phyloP scores from a whole-genome alignment of 1,140 invertebrate genomes.

The Dinothrombium tinctorium region DNA sequence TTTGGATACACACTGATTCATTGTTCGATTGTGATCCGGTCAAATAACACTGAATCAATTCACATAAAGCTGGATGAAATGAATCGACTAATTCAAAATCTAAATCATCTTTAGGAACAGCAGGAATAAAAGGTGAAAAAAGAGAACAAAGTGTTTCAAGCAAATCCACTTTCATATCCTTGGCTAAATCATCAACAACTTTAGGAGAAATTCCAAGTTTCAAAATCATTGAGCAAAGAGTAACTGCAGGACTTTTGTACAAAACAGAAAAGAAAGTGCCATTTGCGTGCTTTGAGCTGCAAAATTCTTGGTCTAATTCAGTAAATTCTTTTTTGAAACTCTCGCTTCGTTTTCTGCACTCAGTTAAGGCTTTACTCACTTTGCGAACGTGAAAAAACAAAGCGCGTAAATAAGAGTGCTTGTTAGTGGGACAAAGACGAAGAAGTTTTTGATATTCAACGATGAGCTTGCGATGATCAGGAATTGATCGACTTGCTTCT shows the following conservation, averaged over 20 bases:
- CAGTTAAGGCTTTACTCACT: slow-evolving; percentile 9
- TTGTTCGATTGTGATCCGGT: background rate
- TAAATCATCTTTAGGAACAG: background rate
- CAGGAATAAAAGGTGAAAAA: slow-evolving; percentile 6
- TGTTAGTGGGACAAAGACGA: slow-evolving; percentile 3
- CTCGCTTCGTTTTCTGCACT: slow-evolving; percentile 9
- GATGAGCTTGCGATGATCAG: background rate
- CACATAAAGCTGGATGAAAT: slow-evolving; percentile 5
- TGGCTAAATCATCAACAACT: slow-evolving; percentile 10
- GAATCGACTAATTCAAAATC: slow-evolving; percentile 6
- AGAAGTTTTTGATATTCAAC: slow-evolving; percentile 7
- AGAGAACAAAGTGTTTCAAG: slow-evolving; percentile 8
- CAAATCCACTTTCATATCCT: slow-evolving; percentile 11
- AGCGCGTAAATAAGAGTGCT: slow-evolving; percentile 10
- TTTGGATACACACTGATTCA: slow-evolving; percentile 1
- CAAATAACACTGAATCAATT: slow-evolving; percentile 8
- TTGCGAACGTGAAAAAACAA: slow-evolving; percentile 8
- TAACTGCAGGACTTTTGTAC: slow-evolving; percentile 10
- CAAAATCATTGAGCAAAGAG: slow-evolving; percentile 9
- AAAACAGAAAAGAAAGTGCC: slow-evolving; percentile 10
- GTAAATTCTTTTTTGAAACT: background rate
- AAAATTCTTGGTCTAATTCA: background rate
- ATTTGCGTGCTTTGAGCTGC: background rate
- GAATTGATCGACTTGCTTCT: background rate
- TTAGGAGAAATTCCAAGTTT: slow-evolving; percentile 10